Percentiles rank a stretch among this genome's conserved stretches.
Conservation (phyloP, 2,888 invertebrate genomes). For the Crocallis elinguaria region DNA sequence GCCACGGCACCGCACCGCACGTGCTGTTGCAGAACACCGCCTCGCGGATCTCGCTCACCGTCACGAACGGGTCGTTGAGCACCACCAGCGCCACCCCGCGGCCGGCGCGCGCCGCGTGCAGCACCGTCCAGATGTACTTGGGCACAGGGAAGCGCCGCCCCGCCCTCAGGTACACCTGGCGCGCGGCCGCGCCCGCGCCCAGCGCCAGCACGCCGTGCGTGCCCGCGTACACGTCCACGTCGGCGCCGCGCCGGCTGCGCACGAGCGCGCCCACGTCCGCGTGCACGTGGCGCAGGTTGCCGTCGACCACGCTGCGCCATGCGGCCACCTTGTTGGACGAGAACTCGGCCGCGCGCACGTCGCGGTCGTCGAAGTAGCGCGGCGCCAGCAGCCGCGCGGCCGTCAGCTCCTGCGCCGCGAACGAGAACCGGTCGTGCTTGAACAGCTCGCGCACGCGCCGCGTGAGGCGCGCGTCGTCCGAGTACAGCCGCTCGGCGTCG, state of each 20-base stretch:
- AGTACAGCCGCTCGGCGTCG: slow-evolving; percentile 69
- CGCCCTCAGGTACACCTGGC: slow-evolving; percentile 47
- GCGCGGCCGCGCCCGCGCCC: slow-evolving; percentile 40
- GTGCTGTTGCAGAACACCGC: slow-evolving; percentile 71
- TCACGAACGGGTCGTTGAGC: slow-evolving; percentile 75
- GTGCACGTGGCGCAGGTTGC: slow-evolving; percentile 67
- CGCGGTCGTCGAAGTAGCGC: slow-evolving; percentile 68
- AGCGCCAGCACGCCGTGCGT: slow-evolving; percentile 58
- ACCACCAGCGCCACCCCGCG: slow-evolving; percentile 61
- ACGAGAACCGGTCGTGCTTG: slow-evolving; percentile 56
- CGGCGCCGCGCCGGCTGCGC: slow-evolving; percentile 36
- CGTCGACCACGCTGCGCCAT: slow-evolving; percentile 69
- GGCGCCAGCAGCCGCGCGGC: slow-evolving; percentile 56
- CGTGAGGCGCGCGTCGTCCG: slow-evolving; percentile 62
- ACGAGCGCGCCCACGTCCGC: slow-evolving; percentile 57
- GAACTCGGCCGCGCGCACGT: slow-evolving; percentile 66
- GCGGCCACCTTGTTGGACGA: slow-evolving; percentile 65
- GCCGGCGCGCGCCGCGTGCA: slow-evolving; percentile 43
- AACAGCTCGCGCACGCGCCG: slow-evolving; percentile 65
- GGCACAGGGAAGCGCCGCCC: slow-evolving; percentile 71
- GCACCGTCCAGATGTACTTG: slow-evolving; percentile 69
- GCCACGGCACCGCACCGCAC: slow-evolving; percentile 65
- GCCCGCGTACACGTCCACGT: slow-evolving; percentile 59
- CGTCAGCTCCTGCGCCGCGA: slow-evolving; percentile 66
- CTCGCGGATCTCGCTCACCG: slow-evolving; percentile 72